A percentile compares a stretch with the other conserved stretches of the same genome.
phyloP scores from a whole-genome alignment of 2,888 invertebrate species.

The Dryomyza anilis region DNA sequence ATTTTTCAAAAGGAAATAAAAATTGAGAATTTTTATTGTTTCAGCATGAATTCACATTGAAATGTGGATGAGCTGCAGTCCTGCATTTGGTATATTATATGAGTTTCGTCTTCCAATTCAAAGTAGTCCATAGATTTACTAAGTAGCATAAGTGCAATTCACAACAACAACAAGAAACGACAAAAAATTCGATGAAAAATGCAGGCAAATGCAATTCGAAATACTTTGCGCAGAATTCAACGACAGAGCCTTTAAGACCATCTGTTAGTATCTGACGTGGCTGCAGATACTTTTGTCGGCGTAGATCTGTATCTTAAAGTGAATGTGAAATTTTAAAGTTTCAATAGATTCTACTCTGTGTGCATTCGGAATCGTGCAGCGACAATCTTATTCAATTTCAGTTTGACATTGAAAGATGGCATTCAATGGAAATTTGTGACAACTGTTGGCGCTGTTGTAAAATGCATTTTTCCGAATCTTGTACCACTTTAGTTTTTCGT shows the following conservation, averaged over 20 bases:
- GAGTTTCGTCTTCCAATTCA: no score
- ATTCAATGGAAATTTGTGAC: neutral
- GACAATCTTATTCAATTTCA: slow-evolving; percentile 53
- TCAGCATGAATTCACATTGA: neutral
- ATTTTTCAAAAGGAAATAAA: no score
- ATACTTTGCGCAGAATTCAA: slow-evolving; percentile 7
- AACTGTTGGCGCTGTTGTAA: slow-evolving; percentile 28
- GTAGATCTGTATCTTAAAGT: no score
- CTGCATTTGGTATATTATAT: no score
- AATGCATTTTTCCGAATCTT: no score
- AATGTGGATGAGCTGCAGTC: neutral
- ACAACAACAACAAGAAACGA: neutral
- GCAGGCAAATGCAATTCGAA: slow-evolving; percentile 22
- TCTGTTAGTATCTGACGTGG: neutral
- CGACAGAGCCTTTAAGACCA: neutral
- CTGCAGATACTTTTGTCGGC: no score
- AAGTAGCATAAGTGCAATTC: slow-evolving; percentile 22
- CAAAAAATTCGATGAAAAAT: neutral
- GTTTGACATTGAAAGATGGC: slow-evolving; percentile 37
- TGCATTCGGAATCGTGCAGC: slow-evolving; percentile 35
- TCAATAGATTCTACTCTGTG: no score
- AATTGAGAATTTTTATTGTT: no score
- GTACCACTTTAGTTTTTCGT: no score
- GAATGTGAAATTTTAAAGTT: no score
- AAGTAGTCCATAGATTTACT: slow-evolving; percentile 16